These are phyloP conservation scores for Emydocephalus ijimae DNA, from an alignment of 2,113 vertebrate species.

Conservation along the genomic window DNA sequence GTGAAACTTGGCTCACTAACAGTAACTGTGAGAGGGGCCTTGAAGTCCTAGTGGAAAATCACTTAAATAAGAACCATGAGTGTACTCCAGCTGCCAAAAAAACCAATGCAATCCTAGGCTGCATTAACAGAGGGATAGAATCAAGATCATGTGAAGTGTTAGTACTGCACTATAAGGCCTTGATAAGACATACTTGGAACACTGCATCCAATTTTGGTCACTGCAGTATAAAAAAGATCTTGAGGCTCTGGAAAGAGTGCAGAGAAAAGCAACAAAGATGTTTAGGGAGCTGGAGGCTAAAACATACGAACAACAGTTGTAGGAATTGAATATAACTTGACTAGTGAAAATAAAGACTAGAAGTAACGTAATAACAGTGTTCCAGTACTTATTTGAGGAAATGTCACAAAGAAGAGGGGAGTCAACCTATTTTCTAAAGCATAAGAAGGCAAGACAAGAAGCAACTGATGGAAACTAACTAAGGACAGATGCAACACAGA, in stretches of 20 bases:
- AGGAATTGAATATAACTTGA: background rate
- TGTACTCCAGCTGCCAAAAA: background rate
- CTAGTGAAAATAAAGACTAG: background rate
- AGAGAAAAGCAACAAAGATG: background rate
- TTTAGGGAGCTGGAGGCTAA: background rate
- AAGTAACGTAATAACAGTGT: background rate
- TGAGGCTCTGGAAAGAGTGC: background rate
- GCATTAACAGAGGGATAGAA: background rate
- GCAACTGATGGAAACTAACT: background rate
- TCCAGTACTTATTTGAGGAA: background rate
- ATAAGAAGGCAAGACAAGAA: background rate
- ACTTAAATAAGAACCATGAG: background rate
- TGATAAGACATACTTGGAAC: background rate
- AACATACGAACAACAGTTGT: background rate
- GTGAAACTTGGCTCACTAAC: background rate
- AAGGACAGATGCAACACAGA: background rate
- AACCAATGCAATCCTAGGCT: background rate
- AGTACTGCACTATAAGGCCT: background rate
- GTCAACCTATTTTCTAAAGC: background rate
- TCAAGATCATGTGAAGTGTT: background rate
- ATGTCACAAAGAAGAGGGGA: background rate
- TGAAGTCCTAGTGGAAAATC: background rate
- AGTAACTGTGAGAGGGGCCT: background rate
- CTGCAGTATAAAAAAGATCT: background rate
- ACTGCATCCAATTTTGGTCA: background rate